A percentile compares a stretch with the other conserved stretches of the same genome.
phyloP scores from a whole-genome alignment of 2,888 invertebrate genomes.

The Synergus umbraculus region DNA sequence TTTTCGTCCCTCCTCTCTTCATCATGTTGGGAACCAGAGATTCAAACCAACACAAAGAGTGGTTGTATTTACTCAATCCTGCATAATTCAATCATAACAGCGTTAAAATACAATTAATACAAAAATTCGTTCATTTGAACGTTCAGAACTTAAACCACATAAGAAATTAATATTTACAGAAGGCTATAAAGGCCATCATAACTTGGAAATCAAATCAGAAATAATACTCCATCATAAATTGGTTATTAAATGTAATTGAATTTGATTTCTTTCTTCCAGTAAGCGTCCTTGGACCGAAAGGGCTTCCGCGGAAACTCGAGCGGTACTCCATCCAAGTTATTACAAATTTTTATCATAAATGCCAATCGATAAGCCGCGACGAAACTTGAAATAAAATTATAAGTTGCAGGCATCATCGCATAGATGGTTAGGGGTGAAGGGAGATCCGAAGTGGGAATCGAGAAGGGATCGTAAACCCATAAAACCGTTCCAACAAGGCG shows the following conservation, averaged over 20 bases:
- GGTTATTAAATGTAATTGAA: conserved; percentile 34
- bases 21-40: too few relatives aligned
- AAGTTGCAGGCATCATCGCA: conserved; percentile 62
- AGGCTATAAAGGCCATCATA: neutral
- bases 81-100: too few relatives aligned
- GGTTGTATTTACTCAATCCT: too few relatives aligned
- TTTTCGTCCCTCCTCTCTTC: too few relatives aligned
- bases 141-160: too few relatives aligned
- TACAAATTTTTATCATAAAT: conserved; percentile 68
- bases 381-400: conserved; percentile 71
- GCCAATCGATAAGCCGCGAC: conserved; percentile 65
- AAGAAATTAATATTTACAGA: neutral
- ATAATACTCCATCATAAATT: conserved; percentile 1
- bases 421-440: conserved; percentile 45
- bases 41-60: too few relatives aligned
- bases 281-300: neutral
- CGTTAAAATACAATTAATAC: too few relatives aligned
- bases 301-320: conserved; percentile 22
- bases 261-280: conserved; percentile 14
- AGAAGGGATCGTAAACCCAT: conserved; percentile 60
- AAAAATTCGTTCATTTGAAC: too few relatives aligned
- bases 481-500: conserved; percentile 64
- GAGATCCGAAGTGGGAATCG: conserved; percentile 30
- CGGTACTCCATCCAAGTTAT: conserved; percentile 57
- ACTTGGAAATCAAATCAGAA: neutral